Base-by-base conservation (phyloP, 2,888 invertebrate species). In the Aphelenchoides bicaudatus region DNA sequence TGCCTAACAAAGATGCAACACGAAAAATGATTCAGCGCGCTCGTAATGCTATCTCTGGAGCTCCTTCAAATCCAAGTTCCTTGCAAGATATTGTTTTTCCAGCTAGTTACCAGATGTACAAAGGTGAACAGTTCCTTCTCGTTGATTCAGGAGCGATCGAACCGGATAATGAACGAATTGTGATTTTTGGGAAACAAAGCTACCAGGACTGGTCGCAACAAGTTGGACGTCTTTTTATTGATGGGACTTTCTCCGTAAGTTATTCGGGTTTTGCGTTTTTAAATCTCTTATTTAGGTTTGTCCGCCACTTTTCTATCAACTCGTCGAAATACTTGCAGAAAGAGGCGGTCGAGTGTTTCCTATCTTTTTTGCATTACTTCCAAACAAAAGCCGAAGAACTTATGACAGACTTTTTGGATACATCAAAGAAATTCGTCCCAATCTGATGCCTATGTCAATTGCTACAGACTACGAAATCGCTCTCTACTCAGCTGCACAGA, bases 231-330 rank as follows among this genome's bases (percentile, higher is more conserved):
- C 5, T 59, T 2, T 58, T 39, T 29, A 48, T 58, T 2, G 59
- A 59, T 29, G 59, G 59, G n/a, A 60, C 59, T 1, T 59, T 59
- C 31, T 19, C 8, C 16, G 29, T 59, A 3, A 54, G 34, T n/a
- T n/a, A n/a, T n/a, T n/a, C n/a, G n/a, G n/a, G n/a, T n/a, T n/a
- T n/a, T n/a, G n/a, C n/a, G n/a, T n/a, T n/a, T n/a, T n/a, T n/a
- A n/a, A n/a, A n/a, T n/a, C n/a, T n/a, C n/a, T n/a, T n/a, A n/a
- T n/a, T n/a, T n/a, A n/a, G n/a, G n/a, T n/a, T n/a, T n/a, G n/a
- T 25, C 59, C 59, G 23, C 21, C 46, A 16, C 61, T 53, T 19
- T 59, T 59, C 39, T 37, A 21, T 13, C 59, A 59, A 29, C 28
- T 59, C 0, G 31, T 27, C 39, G 56, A 28, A 4, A 27, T 56